These are phyloP conservation scores for Hypercompe scribonia DNA, from an alignment of 2,888 invertebrate species.

Conservation along the genomic window DNA sequence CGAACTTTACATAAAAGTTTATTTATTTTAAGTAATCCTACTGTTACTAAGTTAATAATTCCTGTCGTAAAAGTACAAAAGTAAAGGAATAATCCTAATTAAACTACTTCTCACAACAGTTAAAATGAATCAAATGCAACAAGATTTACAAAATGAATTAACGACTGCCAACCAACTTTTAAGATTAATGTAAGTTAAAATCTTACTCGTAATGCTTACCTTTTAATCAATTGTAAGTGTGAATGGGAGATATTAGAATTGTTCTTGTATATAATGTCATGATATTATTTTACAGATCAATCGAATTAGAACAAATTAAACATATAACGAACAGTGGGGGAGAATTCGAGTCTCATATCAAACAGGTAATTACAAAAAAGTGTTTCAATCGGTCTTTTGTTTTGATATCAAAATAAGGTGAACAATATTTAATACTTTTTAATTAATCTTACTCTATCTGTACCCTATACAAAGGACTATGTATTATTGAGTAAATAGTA, in stretches of 20 bases:
- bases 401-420: no score
- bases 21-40: background rate
- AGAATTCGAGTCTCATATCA: conserved; percentile 69
- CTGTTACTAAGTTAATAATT: background rate
- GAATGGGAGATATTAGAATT: background rate
- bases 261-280: background rate
- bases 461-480: no score
- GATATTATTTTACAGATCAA: conserved; percentile 60
- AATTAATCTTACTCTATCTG: background rate
- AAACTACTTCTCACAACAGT: background rate
- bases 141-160: conserved; percentile 77
- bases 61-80: background rate
- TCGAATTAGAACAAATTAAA: conserved; percentile 73
- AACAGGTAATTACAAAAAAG: conserved; percentile 59
- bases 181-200: conserved; percentile 67
- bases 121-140: conserved; percentile 61
- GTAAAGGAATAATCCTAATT: background rate
- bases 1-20: background rate
- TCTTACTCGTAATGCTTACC: background rate
- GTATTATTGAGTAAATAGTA: background rate
- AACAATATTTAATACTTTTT: background rate
- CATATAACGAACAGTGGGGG: conserved; percentile 67
- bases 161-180: conserved; percentile 74
- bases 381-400: no score
- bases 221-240: background rate